Evolutionary conservation across 2,113 vertebrate species (phyloP).

Genomic region (Daphoenositta chrysoptera): DNA sequence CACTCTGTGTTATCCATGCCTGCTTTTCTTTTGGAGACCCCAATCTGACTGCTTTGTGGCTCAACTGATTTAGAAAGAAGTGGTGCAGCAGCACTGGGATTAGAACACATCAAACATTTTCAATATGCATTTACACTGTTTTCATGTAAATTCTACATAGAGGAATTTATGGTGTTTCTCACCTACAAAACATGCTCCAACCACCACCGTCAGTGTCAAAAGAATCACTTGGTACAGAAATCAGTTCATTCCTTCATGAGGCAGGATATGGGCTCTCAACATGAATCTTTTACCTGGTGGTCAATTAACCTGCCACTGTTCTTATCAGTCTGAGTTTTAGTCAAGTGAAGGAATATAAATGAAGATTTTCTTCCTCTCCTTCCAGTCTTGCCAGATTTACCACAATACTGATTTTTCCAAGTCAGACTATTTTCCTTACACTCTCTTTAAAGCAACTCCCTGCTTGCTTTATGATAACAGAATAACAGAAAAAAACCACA

Average conservation of each 20-base stretch:
- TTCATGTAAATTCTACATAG: neutral
- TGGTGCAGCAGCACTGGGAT: neutral
- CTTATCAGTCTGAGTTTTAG: neutral
- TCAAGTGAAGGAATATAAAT: neutral
- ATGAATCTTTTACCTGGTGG: neutral
- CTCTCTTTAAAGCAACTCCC: neutral
- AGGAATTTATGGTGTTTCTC: neutral
- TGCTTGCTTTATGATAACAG: neutral
- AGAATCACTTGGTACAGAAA: neutral
- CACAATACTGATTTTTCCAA: neutral
- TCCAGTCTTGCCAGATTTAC: neutral
- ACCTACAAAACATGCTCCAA: neutral
- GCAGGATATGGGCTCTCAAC: neutral
- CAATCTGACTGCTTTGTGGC: neutral
- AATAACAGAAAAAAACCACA: neutral
- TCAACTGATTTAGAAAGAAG: neutral
- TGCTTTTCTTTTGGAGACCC: neutral
- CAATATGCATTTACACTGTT: neutral
- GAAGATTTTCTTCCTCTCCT: neutral
- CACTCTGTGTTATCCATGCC: neutral
- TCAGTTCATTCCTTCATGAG: neutral
- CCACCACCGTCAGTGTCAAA: neutral
- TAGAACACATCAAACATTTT: neutral
- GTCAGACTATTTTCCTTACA: neutral
- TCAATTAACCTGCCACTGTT: neutral